phyloP scores from a whole-genome alignment of 2,888 invertebrate genomes.

The Hirtodrosophila cameraria region DNA sequence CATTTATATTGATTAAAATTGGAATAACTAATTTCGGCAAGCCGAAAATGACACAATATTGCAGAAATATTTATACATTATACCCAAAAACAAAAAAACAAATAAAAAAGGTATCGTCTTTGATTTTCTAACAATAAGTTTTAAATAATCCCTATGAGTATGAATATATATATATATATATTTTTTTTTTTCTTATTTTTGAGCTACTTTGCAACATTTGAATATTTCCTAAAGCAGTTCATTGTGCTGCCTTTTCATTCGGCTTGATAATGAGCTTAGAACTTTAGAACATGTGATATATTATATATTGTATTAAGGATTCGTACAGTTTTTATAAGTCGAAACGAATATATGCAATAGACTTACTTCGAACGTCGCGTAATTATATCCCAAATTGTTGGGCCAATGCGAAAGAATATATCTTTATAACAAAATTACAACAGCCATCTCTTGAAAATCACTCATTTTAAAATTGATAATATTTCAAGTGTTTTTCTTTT shows the following conservation, averaged over 20 bases:
- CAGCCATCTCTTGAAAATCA: too few species aligned
- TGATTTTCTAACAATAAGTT: too few species aligned
- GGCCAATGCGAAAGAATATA: too few species aligned
- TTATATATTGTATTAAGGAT: slow-evolving; percentile 50
- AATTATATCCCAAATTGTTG: neutral
- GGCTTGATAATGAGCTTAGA: slow-evolving; percentile 20
- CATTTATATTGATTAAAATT: neutral
- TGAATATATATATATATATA: neutral
- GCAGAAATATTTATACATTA: neutral
- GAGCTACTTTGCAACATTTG: neutral
- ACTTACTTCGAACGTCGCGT: neutral
- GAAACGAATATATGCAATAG: slow-evolving; percentile 2
- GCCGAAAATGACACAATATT: neutral
- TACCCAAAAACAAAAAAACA: too few species aligned
- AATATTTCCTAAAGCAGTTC: neutral
- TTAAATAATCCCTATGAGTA: neutral
- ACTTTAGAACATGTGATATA: slow-evolving; percentile 55
- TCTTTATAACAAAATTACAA: too few species aligned
- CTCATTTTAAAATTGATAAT: too few species aligned
- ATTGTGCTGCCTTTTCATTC: slow-evolving; percentile 13
- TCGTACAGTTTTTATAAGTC: slow-evolving; percentile 12
- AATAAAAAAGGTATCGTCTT: too few species aligned
- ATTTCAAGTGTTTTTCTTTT: too few species aligned
- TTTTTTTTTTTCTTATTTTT: neutral
- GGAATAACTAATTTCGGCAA: neutral